Conservation (phyloP, 2,888 invertebrate species). For the Gymnoscelis rufifasciata region DNA sequence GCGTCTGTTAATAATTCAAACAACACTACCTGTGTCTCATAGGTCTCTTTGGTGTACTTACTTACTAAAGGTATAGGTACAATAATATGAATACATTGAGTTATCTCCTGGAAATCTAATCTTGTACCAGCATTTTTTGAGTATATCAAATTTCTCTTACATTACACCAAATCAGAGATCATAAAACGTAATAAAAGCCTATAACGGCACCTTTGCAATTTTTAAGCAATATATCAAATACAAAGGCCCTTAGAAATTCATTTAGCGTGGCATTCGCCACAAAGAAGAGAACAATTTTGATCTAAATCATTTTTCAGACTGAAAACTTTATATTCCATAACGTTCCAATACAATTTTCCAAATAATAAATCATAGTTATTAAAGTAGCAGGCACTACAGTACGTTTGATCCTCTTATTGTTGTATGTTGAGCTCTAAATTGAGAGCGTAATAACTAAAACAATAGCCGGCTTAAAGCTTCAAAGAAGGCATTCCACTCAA, state of each 20-base stretch:
- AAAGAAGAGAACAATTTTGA: neutral
- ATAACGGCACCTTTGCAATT: neutral
- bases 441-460: constrained; percentile 12
- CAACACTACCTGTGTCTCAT: too few species aligned
- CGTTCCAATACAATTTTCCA: constrained; percentile 4
- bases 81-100: too few species aligned
- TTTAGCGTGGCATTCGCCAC: neutral
- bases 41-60: too few species aligned
- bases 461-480: constrained; percentile 9
- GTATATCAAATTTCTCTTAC: too few species aligned
- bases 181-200: too few species aligned
- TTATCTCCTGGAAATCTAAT: too few species aligned
- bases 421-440: constrained; percentile 7
- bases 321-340: neutral
- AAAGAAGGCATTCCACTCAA: constrained; percentile 7
- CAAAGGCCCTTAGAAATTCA: neutral
- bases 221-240: neutral
- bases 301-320: neutral
- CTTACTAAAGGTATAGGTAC: too few species aligned
- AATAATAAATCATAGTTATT: constrained; percentile 11
- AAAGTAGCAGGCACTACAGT: constrained; percentile 4
- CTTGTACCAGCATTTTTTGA: too few species aligned
- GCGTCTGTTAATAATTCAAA: too few species aligned
- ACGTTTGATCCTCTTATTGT: constrained; percentile 14
- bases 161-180: too few species aligned